Percentiles rank a stretch among this genome's conserved stretches.
Evolutionary conservation across 2,797 vertebrate genomes (phyloP).

Genomic region (Neosalanx taihuensis): DNA sequence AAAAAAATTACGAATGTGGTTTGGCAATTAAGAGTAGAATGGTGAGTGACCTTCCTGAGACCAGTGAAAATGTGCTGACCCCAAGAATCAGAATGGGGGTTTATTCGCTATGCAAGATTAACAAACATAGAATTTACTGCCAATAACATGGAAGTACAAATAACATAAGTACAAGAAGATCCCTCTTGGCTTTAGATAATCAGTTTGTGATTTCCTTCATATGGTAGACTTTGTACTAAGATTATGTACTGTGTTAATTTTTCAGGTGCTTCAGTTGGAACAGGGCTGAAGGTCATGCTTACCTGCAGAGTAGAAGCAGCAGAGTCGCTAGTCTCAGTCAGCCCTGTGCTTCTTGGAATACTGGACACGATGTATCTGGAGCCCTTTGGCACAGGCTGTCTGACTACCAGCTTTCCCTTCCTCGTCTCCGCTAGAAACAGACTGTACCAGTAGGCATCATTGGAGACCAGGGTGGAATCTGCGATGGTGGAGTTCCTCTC

Average conservation of each 20-base stretch:
- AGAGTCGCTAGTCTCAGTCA: conserved; percentile 63
- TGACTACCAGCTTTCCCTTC: conserved; percentile 58
- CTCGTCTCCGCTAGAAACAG: conserved; percentile 56
- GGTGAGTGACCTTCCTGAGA: not conserved
- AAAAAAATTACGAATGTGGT: not conserved
- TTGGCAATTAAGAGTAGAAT: not conserved
- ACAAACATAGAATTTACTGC: too few relatives aligned
- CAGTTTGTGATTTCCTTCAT: too few relatives aligned
- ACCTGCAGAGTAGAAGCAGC: conserved; percentile 67
- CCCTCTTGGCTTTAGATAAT: not conserved
- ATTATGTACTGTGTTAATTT: too few relatives aligned
- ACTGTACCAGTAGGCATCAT: conserved; percentile 64
- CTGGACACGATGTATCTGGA: conserved; percentile 67
- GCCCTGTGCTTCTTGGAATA: conserved; percentile 59
- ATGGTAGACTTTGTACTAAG: too few relatives aligned
- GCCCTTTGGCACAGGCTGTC: conserved; percentile 62
- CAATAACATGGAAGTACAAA: too few relatives aligned
- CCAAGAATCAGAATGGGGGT: not conserved
- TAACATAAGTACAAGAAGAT: not conserved
- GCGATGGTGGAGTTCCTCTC: conserved; percentile 60
- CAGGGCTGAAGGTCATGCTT: conserved; percentile 6
- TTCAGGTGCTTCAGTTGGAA: not conserved
- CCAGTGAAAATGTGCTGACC: not conserved
- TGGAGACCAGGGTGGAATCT: conserved; percentile 60
- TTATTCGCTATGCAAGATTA: too few relatives aligned